These are phyloP conservation scores for Eublepharis macularius DNA, from an alignment of 2,113 vertebrate genomes.

Conservation along the genomic window DNA sequence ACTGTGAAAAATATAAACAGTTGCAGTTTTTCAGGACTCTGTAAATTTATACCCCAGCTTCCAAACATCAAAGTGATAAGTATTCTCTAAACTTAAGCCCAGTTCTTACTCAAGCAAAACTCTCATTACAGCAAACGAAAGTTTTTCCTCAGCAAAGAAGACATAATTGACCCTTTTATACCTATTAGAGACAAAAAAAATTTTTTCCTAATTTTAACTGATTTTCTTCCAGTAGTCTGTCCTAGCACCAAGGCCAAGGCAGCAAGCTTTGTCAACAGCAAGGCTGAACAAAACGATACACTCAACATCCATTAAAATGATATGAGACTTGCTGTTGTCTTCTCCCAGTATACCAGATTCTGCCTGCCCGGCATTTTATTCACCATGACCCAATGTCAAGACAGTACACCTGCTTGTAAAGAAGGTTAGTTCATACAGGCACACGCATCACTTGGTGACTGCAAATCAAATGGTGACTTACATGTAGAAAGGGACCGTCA, in stretches of 20 bases:
- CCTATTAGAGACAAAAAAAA: neutral
- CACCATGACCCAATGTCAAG: neutral
- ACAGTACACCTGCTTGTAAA: neutral
- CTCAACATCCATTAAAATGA: neutral
- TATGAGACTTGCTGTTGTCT: neutral
- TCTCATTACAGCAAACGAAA: neutral
- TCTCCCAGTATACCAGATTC: neutral
- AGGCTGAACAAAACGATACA: neutral
- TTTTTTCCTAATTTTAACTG: neutral
- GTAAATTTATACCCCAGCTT: slow-evolving; percentile 26
- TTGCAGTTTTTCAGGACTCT: slow-evolving; percentile 32
- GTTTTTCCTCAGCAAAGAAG: neutral
- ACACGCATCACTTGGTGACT: neutral
- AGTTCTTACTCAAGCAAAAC: neutral
- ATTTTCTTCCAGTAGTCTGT: neutral
- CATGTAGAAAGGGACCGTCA: neutral
- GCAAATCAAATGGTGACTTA: neutral
- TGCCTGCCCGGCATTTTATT: neutral
- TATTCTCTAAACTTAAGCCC: slow-evolving; percentile 25
- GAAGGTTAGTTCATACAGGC: neutral
- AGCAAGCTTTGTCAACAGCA: neutral
- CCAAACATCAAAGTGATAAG: slow-evolving; percentile 19
- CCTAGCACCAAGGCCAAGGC: neutral
- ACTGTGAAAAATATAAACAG: slow-evolving; percentile 32
- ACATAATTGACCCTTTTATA: neutral